Conservation (phyloP, 2,113 vertebrate genomes). For the Sylvia atricapilla region DNA sequence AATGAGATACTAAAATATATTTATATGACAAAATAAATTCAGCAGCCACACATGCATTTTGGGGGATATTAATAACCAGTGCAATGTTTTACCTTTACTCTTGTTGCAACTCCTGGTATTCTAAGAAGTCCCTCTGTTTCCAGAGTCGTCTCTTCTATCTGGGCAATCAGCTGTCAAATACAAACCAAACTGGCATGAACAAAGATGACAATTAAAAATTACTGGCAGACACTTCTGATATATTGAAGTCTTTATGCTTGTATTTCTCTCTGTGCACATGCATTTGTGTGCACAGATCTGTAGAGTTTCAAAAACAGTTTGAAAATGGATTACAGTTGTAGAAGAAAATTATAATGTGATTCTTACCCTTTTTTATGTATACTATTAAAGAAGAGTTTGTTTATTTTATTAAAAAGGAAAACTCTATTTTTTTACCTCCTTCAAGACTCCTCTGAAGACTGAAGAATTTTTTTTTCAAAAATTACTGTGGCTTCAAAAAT, state of each 20-base stretch:
- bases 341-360: neutral
- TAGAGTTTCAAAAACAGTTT: neutral
- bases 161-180: slow-evolving; percentile 82
- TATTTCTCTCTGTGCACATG: neutral
- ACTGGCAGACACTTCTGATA: neutral
- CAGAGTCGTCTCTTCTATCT: slow-evolving; percentile 88
- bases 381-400: neutral
- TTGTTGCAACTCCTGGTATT: slow-evolving; percentile 86
- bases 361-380: neutral
- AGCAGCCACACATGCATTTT: neutral
- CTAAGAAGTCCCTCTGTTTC: slow-evolving; percentile 93
- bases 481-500: neutral
- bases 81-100: slow-evolving; percentile 84
- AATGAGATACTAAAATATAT: neutral
- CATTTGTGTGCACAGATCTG: neutral
- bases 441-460: neutral
- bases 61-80: neutral
- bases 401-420: neutral
- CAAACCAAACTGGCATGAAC: neutral
- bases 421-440: neutral
- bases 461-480: neutral
- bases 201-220: neutral
- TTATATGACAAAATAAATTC: neutral
- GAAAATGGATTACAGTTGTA: neutral
- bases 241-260: neutral